Percentiles rank a stretch among this genome's conserved stretches.
phyloP scores from a whole-genome alignment of 2,888 invertebrate species.

The Eupithecia subumbrata region DNA sequence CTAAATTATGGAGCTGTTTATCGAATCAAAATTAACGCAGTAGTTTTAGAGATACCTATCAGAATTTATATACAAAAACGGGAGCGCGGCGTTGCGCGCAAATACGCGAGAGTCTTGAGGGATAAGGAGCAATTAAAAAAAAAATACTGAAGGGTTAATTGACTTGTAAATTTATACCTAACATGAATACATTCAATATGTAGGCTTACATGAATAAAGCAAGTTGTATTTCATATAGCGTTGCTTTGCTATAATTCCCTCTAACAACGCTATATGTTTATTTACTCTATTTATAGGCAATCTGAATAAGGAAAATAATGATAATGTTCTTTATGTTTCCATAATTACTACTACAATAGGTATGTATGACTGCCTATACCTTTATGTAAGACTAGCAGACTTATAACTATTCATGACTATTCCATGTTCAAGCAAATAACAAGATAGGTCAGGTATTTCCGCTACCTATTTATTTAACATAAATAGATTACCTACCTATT shows the following conservation, averaged over 20 bases:
- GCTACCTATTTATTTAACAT: neutral
- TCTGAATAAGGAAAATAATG: constrained; percentile 37
- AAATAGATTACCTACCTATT: too few species aligned
- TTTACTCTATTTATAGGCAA: constrained; percentile 29
- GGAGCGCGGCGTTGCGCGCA: too few species aligned
- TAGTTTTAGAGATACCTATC: too few species aligned
- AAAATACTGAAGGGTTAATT: too few species aligned
- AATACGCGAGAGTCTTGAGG: too few species aligned
- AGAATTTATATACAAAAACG: too few species aligned
- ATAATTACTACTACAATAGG: constrained; percentile 1
- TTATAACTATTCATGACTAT: neutral
- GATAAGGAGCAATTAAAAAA: too few species aligned
- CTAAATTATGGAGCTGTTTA: too few species aligned
- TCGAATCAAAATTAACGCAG: too few species aligned
- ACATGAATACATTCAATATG: too few species aligned
- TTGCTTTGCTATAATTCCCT: neutral
- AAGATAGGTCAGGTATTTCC: constrained; percentile 48
- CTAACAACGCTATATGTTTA: constrained; percentile 4
- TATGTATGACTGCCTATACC: neutral
- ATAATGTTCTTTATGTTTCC: constrained; percentile 3
- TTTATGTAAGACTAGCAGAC: neutral
- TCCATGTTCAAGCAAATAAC: neutral
- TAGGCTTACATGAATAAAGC: neutral
- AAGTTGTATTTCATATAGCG: too few species aligned
- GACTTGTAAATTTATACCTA: too few species aligned